Base-by-base conservation (phyloP, 2,797 vertebrate genomes). In the Lophius americanus region DNA sequence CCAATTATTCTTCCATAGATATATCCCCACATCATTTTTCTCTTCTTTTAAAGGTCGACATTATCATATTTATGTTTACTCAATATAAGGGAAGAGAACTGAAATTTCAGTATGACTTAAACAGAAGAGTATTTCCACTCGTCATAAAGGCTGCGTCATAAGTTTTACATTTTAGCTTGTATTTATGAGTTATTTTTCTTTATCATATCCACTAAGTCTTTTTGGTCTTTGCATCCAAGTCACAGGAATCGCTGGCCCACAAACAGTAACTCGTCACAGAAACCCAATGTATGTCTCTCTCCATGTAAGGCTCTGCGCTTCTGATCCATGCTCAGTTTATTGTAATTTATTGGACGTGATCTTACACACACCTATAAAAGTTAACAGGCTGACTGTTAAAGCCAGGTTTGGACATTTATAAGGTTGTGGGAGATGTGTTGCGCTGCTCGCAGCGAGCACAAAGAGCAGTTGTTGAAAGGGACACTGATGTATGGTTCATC, bases 311-410 rank as follows among this genome's bases (percentile, higher is more conserved):
- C 68, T 53, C 1, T 0, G 42, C 49, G 61, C 68, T 68, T 73
- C 74, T 56, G 73, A 76, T 75, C 64, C 71, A 64, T 66, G 65
- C 66, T 51, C 39, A 5, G 66, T 81, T 77, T 68, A 70, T 62
- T 3, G 75, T 61, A 78, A 86, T 88, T 88, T 86, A 90, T 87
- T 78, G 66, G 66, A 76, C 8, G 60, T 56, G 75, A 79, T 83
- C 83, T 70, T 77, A 64, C 73, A 79, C 81, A 58, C 75, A 64
- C 66, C 83, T 68, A 79, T 90, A 87, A 92, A 92, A 79, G 79
- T 89, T 90, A 85, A 90, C 83, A 85, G 70, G 82, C 76, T 67
- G 10, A 52, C 68, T 56, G 61, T 78, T 85, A 85, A 85, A 88
- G 36, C 53, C 65, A 10, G 75, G 65, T 83, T 62, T 70, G 80